Percentiles rank a stretch among this genome's conserved stretches.
Evolutionary conservation across 2,888 invertebrate species (phyloP).

Genomic region (Druceiella hillmani): DNA sequence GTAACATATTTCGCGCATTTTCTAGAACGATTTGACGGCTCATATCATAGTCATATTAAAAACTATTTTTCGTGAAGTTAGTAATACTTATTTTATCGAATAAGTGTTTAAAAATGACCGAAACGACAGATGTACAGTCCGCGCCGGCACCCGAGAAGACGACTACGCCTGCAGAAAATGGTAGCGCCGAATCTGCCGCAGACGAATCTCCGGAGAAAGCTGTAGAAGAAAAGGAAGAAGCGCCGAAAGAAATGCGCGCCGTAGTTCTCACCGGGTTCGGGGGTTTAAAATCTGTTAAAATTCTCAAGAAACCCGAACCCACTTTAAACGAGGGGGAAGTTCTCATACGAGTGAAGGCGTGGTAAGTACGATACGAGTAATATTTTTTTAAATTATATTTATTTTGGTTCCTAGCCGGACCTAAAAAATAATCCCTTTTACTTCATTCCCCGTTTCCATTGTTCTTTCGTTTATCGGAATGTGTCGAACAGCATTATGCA

Average conservation of each 20-base stretch:
- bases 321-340: slow-evolving; percentile 67
- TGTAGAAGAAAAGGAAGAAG: slow-evolving; percentile 46
- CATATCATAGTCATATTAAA: too few relatives aligned
- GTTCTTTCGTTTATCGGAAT: too few relatives aligned
- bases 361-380: slow-evolving; percentile 55
- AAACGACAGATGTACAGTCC: slow-evolving; percentile 47
- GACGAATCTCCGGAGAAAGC: slow-evolving; percentile 51
- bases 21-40: too few relatives aligned
- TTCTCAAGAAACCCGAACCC: slow-evolving; percentile 75
- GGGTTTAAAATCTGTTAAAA: slow-evolving; percentile 79
- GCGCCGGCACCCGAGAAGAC: slow-evolving; percentile 53
- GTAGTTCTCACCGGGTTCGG: slow-evolving; percentile 82
- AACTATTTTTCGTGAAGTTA: too few relatives aligned
- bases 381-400: too few relatives aligned
- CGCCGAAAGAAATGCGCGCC: slow-evolving; percentile 79
- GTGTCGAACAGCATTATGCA: too few relatives aligned
- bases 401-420: too few relatives aligned
- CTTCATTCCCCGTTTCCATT: too few relatives aligned
- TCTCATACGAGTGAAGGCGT: slow-evolving; percentile 77
- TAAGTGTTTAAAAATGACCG: slow-evolving; percentile 38
- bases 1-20: too few relatives aligned
- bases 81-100: too few relatives aligned
- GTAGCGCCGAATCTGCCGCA: slow-evolving; percentile 43
- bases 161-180: slow-evolving; percentile 45
- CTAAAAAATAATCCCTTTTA: too few relatives aligned